Evolutionary conservation across 2,113 vertebrate species (phyloP).

Genomic region (Pholis gunnellus): DNA sequence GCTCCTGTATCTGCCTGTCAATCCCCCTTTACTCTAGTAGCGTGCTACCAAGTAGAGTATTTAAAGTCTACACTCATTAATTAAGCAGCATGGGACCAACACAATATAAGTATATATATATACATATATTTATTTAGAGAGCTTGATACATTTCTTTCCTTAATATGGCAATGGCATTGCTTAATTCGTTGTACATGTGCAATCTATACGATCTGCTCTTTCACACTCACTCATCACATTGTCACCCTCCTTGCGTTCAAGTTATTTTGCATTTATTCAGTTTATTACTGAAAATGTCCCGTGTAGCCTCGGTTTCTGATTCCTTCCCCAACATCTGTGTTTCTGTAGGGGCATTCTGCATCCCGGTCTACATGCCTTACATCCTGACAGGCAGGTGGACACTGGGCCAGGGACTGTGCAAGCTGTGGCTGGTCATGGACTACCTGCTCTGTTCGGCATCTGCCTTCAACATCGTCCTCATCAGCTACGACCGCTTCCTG

Average conservation of each 20-base stretch:
- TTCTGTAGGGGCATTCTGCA: slow-evolving; percentile 86
- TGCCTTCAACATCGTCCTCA: slow-evolving; percentile 92
- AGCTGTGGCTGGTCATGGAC: slow-evolving; percentile 89
- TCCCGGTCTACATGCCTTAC: slow-evolving; percentile 91
- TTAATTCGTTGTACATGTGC: not conserved
- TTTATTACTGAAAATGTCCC: not conserved
- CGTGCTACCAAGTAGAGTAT: not conserved
- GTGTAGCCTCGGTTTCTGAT: not conserved
- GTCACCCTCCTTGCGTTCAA: not conserved
- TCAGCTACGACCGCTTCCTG: slow-evolving; percentile 93
- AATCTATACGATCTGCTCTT: not conserved
- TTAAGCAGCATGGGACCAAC: not conserved
- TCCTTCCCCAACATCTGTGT: not conserved
- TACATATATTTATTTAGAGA: no score
- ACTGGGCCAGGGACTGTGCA: slow-evolving; percentile 85
- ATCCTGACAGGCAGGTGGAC: slow-evolving; percentile 83
- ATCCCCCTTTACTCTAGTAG: not conserved
- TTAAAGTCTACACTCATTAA: not conserved
- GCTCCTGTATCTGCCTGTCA: not conserved
- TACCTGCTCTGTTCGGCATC: slow-evolving; percentile 91
- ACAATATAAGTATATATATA: not conserved
- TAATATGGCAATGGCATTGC: not conserved
- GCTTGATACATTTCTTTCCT: not conserved
- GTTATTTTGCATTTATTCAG: not conserved
- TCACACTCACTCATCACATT: not conserved